Evolutionary conservation across 2,113 vertebrate species (phyloP).

Genomic region (Propithecus coquereli): DNA sequence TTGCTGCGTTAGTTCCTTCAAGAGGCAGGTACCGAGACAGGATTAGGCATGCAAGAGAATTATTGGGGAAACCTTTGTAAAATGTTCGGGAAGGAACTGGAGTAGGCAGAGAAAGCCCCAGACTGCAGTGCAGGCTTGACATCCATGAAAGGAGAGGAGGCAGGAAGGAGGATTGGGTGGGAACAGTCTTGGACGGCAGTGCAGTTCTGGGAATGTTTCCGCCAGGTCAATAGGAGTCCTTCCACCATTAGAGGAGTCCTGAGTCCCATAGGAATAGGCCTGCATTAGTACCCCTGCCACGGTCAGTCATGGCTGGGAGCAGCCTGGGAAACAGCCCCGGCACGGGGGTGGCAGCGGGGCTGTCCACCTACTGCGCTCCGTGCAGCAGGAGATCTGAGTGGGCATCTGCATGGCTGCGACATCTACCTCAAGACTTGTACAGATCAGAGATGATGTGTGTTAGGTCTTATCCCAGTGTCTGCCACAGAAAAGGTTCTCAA

Average conservation of each 20-base stretch:
- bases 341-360: accelerated
- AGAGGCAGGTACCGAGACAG: background rate
- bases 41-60: background rate
- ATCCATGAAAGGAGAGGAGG: accelerated
- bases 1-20: background rate
- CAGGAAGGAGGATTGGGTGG: background rate
- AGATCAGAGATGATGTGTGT: background rate
- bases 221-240: background rate
- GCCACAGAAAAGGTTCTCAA: background rate
- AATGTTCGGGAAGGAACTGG: background rate
- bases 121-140: background rate
- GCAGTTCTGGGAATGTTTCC: background rate
- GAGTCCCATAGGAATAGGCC: background rate
- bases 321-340: background rate
- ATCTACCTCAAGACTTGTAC: accelerated
- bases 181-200: background rate
- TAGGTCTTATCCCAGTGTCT: background rate
- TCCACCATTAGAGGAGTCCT: background rate
- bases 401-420: background rate
- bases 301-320: accelerated
- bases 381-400: background rate
- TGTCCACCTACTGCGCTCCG: background rate
- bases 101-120: background rate
- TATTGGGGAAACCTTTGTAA: background rate
- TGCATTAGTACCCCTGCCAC: background rate